Evolutionary conservation across 37 sponge, comb jelly and placozoan species (phyloP), one percentile per base, ranked within the genome.

Genomic region (Diacarnus erythraeanus): DNA sequence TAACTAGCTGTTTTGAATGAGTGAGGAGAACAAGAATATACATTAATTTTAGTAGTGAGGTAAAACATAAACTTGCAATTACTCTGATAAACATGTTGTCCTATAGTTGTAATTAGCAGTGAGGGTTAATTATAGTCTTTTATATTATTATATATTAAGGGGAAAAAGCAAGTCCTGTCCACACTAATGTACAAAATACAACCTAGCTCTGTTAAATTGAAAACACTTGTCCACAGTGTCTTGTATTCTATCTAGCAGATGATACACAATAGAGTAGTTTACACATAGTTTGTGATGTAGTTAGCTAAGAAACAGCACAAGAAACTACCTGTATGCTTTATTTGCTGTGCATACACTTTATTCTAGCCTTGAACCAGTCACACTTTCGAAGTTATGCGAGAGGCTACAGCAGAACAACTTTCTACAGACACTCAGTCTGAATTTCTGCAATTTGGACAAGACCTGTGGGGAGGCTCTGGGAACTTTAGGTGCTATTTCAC

Each of bases 381-480:
- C 78, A 25, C 47, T 90, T 18, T 44, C 43, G 1, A 29, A 8
- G 12, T 71, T 90, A 12, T 91, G 87, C 68, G 75, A 56, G 22
- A 57, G 20, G 1, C 64, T 91, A 6, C 60, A 44, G 27, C 51
- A 21, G 30, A 18, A 8, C 40, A 23, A 44, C 2, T 42, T 71
- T 18, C 42, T 91, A 26, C 72, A 72, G 0, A 25, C 80, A 20
- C 87, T 91, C 51, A 91, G 82, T 38, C 73, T 91, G 22, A 79
- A 86, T 71, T 91, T 57, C 68, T 91, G 92, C 38, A 69, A 83
- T 2, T 38, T 91, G 51, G 59, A 39, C 54, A 18, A 38, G 29
- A 33, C 61, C 20, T 83, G 83, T 75, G 87, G 87, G 1, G 83
- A 78, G 64, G 39, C 64, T 47, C 64, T 91, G 23, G 92, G 92